These are phyloP conservation scores for Herpailurus yagouaroundi DNA, from an alignment of 2,113 vertebrate species.

Conservation along the genomic window DNA sequence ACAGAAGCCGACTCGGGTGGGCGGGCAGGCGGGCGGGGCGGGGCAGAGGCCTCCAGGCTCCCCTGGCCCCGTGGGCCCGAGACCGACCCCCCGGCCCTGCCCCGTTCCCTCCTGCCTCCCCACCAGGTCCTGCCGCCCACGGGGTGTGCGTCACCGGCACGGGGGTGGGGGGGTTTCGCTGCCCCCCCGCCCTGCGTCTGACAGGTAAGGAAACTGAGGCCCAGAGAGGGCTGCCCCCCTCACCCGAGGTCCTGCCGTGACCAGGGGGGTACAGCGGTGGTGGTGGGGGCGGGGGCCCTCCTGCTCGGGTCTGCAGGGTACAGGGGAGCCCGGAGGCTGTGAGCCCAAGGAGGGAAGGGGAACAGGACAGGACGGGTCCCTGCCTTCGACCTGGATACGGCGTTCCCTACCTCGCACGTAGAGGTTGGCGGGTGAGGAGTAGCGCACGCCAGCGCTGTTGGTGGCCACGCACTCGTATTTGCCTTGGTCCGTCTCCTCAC, in stretches of 20 bases:
- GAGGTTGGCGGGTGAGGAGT: slow-evolving; percentile 98
- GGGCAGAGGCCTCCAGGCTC: slow-evolving; percentile 75
- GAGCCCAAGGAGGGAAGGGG: slow-evolving; percentile 44
- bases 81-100: background rate
- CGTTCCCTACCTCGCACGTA: slow-evolving; percentile 99
- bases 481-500: slow-evolving; percentile 99
- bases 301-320: slow-evolving; percentile 69
- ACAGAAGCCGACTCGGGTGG: slow-evolving; percentile 66
- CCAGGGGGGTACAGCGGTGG: background rate
- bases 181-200: background rate
- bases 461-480: slow-evolving; percentile 99
- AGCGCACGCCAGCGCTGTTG: slow-evolving; percentile 97
- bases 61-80: slow-evolving; percentile 71
- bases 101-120: background rate
- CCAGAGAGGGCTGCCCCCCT: background rate
- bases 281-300: background rate
- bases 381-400: slow-evolving; percentile 77
- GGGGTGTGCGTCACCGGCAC: background rate
- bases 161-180: background rate
- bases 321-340: slow-evolving; percentile 68
- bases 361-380: slow-evolving; percentile 35
- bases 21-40: background rate
- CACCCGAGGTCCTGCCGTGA: background rate
- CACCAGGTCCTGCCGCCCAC: background rate
- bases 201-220: background rate